A percentile compares a stretch with the other conserved stretches of the same genome.
Conservation (phyloP, 2,888 invertebrate genomes). For the Germaria angustata region DNA sequence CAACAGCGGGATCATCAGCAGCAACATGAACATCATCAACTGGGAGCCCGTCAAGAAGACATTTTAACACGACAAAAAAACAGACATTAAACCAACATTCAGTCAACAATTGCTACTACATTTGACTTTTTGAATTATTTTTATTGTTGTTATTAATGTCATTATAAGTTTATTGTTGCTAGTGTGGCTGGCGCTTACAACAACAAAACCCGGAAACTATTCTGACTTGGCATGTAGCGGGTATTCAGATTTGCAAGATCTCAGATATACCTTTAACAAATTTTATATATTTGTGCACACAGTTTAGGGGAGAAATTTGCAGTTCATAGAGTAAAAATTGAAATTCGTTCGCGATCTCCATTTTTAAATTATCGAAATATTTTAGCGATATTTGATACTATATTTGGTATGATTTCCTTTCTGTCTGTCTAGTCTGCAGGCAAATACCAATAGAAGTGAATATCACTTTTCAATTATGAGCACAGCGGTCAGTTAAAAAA, state of each 20-base stretch:
- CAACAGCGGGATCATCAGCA: background rate
- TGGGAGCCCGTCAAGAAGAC: background rate
- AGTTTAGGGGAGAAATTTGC: too few species aligned
- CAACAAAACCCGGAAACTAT: conserved; percentile 50
- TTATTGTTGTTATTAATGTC: conserved; percentile 23
- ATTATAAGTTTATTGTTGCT: background rate
- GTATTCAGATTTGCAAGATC: conserved; percentile 4
- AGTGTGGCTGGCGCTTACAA: conserved; percentile 8
- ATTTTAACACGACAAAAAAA: background rate
- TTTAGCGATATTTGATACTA: too few species aligned
- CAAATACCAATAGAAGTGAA: too few species aligned
- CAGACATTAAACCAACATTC: conserved; percentile 15
- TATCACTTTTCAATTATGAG: too few species aligned
- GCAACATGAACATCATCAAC: conserved; percentile 11
- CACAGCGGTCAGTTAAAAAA: too few species aligned
- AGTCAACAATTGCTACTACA: conserved; percentile 37
- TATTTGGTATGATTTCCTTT: too few species aligned
- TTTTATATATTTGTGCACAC: too few species aligned
- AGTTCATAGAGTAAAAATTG: too few species aligned
- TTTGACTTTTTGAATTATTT: conserved; percentile 30
- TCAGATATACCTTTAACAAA: too few species aligned
- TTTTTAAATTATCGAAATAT: too few species aligned
- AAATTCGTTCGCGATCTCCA: too few species aligned
- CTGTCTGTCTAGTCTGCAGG: too few species aligned
- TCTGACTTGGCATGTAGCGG: background rate